phyloP scores from a whole-genome alignment of 2,888 invertebrate species.

The Nesidiocoris tenuis region DNA sequence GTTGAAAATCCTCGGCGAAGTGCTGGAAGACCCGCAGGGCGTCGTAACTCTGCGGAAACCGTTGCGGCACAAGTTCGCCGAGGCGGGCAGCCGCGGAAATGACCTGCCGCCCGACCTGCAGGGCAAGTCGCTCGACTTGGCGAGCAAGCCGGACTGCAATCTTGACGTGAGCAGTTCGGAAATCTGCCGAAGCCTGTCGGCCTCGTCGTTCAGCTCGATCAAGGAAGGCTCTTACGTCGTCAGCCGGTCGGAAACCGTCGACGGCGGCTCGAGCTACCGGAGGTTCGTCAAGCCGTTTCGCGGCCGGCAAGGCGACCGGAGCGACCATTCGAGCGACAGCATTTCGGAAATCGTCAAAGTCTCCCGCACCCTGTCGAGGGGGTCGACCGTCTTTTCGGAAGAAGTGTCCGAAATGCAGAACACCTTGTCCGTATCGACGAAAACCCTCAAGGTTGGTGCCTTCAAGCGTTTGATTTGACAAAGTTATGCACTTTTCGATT shows the following conservation, averaged over 20 bases:
- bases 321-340: slow-evolving; percentile 40
- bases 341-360: slow-evolving; percentile 38
- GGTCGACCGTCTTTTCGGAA: slow-evolving; percentile 33
- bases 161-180: slow-evolving; percentile 11
- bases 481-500: neutral
- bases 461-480: no score
- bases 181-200: slow-evolving; percentile 13
- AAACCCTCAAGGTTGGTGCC: slow-evolving; percentile 21
- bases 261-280: neutral
- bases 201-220: slow-evolving; percentile 21
- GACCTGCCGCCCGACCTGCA: neutral
- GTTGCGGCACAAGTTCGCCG: neutral
- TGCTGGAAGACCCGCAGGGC: slow-evolving; percentile 5
- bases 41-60: slow-evolving; percentile 12
- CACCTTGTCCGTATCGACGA: slow-evolving; percentile 15
- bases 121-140: neutral
- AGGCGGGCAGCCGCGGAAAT: neutral
- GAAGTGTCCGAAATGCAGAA: slow-evolving; percentile 38
- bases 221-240: slow-evolving; percentile 31
- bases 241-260: slow-evolving; percentile 5
- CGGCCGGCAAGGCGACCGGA: neutral
- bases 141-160: neutral
- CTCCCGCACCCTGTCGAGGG: slow-evolving; percentile 35
- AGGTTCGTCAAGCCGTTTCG: slow-evolving; percentile 4
- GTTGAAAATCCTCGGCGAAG: slow-evolving; percentile 14